Conservation (phyloP, 2,113 vertebrate species). For the Herpetotheres cachinnans region DNA sequence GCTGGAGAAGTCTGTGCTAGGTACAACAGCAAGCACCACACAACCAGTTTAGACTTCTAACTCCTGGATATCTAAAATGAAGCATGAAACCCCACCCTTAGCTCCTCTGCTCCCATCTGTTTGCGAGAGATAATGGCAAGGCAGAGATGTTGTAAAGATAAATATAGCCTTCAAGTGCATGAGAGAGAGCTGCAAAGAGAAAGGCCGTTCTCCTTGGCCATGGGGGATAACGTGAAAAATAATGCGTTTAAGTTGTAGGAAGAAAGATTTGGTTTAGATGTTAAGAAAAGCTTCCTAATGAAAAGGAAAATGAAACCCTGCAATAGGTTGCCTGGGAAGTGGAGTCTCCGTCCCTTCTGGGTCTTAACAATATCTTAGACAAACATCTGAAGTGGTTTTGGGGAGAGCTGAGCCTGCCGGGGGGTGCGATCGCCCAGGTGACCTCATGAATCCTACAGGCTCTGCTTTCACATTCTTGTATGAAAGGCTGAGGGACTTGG, state of each 20-base stretch:
- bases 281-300: neutral
- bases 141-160: neutral
- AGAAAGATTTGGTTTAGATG: neutral
- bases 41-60: neutral
- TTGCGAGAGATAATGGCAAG: neutral
- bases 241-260: neutral
- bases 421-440: neutral
- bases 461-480: neutral
- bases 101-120: neutral
- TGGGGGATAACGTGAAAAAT: neutral
- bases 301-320: neutral
- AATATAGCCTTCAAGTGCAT: neutral
- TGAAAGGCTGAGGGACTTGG: neutral
- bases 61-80: neutral
- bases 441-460: neutral
- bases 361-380: neutral
- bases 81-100: neutral
- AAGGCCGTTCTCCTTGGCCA: neutral
- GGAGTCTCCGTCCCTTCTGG: neutral
- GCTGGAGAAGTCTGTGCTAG: neutral
- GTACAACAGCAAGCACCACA: neutral
- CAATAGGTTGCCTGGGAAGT: neutral
- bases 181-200: neutral
- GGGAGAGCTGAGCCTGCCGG: neutral
- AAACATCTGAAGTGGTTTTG: neutral